Evolutionary conservation across 2,888 invertebrate genomes (phyloP), one percentile per base, ranked within the genome.

Genomic region (Brenthis daphne): DNA sequence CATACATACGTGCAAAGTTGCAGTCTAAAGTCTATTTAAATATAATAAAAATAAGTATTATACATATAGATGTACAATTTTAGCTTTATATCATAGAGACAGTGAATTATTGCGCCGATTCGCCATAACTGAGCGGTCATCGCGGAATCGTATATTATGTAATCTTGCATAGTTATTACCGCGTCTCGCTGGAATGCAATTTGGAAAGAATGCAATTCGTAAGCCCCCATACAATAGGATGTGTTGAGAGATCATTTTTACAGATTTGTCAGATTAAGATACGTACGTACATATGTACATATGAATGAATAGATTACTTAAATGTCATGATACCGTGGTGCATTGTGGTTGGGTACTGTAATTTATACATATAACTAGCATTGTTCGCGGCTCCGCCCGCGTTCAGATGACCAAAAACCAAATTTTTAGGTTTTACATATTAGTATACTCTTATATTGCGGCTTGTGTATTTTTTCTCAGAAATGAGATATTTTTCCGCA

Each of bases 121-220:
- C 67, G 66, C 64, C 60, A 61, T 56, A 73, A 61, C 57, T 56
- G 57, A 63, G 73, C 76, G 77, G 77, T 77, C 77, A 78, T 77
- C 77, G 56, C 65, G 48, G 67, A 71, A 65, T 67, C 67, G 80
- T 79, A 75, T 75, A 80, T 85, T 83, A 81, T 81, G 77, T 80
- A 82, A 81, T 83, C 78, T 82, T 76, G 79, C 81, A 83, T 83
- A 81, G 79, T 79, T 81, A 74, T 77, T 76, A 75, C 74, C 72
- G 73, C 75, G 78, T 79, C 81, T 77, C 76, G 58, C 58, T 72
- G 74, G 77, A 80, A 79, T 81, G 83, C 80, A 82, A 82, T 84
- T 82, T 84, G 75, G 81, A 79, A 80, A 80, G 78, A 80, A 81
- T 82, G 82, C 79, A 74, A 75, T 72, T 74, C 74, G 51, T 20